Evolutionary conservation across 2,797 vertebrate species (phyloP).

Genomic region (Rhyacichthys aspro): DNA sequence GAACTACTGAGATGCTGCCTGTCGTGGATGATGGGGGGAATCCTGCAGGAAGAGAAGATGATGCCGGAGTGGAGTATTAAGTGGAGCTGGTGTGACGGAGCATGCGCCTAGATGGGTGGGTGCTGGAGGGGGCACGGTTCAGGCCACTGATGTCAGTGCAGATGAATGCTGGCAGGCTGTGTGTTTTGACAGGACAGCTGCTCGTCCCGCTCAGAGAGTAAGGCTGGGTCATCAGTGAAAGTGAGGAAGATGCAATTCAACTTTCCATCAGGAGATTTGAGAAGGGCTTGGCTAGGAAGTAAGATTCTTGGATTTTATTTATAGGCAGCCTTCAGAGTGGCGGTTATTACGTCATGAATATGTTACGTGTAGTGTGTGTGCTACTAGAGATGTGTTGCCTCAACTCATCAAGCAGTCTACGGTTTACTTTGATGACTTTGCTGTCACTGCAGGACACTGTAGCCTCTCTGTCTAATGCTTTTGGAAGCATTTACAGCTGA

Average conservation of each 20-base stretch:
- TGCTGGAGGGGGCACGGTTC: no score
- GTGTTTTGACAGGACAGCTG: constrained; percentile 69
- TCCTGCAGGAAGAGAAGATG: no score
- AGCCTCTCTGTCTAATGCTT: background rate
- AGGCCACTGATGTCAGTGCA: constrained; percentile 55
- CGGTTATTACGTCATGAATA: constrained; percentile 21
- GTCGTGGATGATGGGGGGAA: no score
- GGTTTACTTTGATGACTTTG: background rate
- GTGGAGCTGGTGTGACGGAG: no score
- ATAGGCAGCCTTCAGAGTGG: constrained; percentile 17
- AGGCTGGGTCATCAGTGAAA: constrained; percentile 38
- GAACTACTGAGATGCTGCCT: no score
- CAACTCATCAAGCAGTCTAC: no score
- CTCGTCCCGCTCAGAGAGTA: constrained; percentile 22
- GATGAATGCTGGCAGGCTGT: constrained; percentile 57
- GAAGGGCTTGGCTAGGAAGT: constrained; percentile 45
- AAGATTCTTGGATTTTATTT: constrained; percentile 42
- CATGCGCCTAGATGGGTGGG: no score
- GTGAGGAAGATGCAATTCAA: constrained; percentile 52
- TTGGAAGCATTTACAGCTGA: background rate
- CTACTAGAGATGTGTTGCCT: background rate
- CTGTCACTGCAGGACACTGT: background rate
- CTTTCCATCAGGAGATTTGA: constrained; percentile 66
- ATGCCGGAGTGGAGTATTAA: no score
- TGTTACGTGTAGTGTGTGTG: background rate